Evolutionary conservation across 2,113 vertebrate genomes (phyloP).

Genomic region (Corydoras maculifer): DNA sequence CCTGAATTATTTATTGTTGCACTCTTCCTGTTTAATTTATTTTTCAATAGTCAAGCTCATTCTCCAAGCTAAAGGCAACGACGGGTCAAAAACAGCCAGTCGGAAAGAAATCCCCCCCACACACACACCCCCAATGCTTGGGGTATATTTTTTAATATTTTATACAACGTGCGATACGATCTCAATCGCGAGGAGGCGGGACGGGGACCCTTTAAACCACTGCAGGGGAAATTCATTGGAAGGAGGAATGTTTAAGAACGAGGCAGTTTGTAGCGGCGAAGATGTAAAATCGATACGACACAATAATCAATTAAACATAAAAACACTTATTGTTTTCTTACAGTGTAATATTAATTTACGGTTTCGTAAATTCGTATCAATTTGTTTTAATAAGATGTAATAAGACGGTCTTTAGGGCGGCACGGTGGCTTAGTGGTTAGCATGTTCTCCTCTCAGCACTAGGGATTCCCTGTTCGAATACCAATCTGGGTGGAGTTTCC

Average conservation of each 20-base stretch:
- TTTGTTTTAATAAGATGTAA: no score
- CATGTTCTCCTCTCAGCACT: no score
- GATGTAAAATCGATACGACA: no score
- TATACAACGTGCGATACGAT: conserved; percentile 55
- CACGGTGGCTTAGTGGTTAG: no score
- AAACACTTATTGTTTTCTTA: no score
- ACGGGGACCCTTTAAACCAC: conserved; percentile 62
- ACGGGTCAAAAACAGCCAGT: conserved; percentile 46
- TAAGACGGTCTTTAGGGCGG: no score
- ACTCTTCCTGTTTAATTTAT: conserved; percentile 64
- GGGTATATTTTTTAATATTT: conserved; percentile 59
- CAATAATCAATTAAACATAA: no score
- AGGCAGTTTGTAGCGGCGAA: no score
- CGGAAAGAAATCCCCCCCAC: conserved; percentile 41
- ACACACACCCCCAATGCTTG: conserved; percentile 45
- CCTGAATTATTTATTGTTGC: conserved; percentile 67
- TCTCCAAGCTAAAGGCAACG: conserved; percentile 52
- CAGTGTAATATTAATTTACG: no score
- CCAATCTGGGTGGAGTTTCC: no score
- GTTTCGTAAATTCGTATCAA: no score
- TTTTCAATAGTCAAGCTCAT: conserved; percentile 59
- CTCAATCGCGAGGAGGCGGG: conserved; percentile 59
- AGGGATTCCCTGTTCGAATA: no score
- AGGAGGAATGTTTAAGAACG: conserved; percentile 38
- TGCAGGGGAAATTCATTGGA: conserved; percentile 33